A percentile compares a stretch with the other conserved stretches of the same genome.
Conservation (phyloP, 2,888 invertebrate species). For the Parasteatoda lunata region DNA sequence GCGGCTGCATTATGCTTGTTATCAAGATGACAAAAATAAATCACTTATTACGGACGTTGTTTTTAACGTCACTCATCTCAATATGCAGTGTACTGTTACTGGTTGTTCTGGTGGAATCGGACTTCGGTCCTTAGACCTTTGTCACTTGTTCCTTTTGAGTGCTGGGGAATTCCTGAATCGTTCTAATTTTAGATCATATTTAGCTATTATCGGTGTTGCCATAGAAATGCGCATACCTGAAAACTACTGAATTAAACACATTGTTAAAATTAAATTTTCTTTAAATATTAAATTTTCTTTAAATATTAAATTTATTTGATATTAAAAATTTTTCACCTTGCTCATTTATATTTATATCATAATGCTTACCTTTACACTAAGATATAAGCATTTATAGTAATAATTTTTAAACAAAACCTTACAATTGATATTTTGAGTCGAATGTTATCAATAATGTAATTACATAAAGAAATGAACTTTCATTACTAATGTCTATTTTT, state of each 20-base stretch:
- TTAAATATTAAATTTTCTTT: too few species aligned
- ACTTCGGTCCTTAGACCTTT: constrained; percentile 47
- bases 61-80: constrained; percentile 42
- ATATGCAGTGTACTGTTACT: background rate
- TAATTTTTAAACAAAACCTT: too few species aligned
- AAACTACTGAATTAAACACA: background rate
- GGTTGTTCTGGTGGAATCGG: constrained; percentile 26
- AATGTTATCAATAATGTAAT: too few species aligned
- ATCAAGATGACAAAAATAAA: constrained; percentile 56
- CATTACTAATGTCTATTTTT: too few species aligned
- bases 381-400: too few species aligned
- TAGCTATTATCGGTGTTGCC: constrained; percentile 26
- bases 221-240: constrained; percentile 24
- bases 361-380: too few species aligned
- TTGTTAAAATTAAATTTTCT: too few species aligned
- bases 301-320: too few species aligned
- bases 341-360: too few species aligned
- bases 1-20: constrained; percentile 26
- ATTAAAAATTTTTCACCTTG: too few species aligned
- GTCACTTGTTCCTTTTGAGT: constrained; percentile 28
- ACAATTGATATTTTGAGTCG: too few species aligned
- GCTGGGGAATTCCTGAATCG: background rate
- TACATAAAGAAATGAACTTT: too few species aligned
- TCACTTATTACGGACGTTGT: constrained; percentile 59
- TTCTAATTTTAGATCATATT: constrained; percentile 9